Conservation (phyloP, 1,140 invertebrate genomes). For the Hypsibius dujardini region DNA sequence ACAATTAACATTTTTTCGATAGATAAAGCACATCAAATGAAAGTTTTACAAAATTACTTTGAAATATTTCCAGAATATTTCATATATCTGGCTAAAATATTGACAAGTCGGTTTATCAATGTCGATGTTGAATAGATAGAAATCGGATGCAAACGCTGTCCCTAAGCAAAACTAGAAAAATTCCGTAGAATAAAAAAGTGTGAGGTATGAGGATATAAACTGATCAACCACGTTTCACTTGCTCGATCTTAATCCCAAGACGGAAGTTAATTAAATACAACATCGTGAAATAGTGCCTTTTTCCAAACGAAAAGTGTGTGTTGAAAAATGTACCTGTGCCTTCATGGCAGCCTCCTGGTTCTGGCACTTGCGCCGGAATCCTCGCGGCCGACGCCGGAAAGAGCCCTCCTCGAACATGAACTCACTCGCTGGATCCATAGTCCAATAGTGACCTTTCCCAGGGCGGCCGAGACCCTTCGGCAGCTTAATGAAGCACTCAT, state of each 20-base stretch:
- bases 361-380: constrained; percentile 74
- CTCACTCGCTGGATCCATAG: constrained; percentile 80
- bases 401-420: constrained; percentile 95
- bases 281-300: not conserved
- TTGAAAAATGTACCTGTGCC: not conserved
- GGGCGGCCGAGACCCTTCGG: constrained; percentile 69
- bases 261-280: too few relatives aligned
- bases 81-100: too few relatives aligned
- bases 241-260: too few relatives aligned
- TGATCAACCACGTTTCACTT: not conserved
- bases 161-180: too few relatives aligned
- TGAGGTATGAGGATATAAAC: not conserved
- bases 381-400: constrained; percentile 69
- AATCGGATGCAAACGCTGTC: too few relatives aligned
- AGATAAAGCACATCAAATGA: too few relatives aligned
- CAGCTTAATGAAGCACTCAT: constrained; percentile 91
- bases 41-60: too few relatives aligned
- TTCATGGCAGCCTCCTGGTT: not conserved
- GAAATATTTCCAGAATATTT: too few relatives aligned
- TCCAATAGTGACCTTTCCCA: constrained; percentile 96
- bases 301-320: not conserved
- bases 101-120: too few relatives aligned
- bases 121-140: too few relatives aligned
- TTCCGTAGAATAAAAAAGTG: not conserved
- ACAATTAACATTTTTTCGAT: too few relatives aligned